Evolutionary conservation across 2,797 vertebrate genomes (phyloP).

Genomic region (Chelonia mydas): DNA sequence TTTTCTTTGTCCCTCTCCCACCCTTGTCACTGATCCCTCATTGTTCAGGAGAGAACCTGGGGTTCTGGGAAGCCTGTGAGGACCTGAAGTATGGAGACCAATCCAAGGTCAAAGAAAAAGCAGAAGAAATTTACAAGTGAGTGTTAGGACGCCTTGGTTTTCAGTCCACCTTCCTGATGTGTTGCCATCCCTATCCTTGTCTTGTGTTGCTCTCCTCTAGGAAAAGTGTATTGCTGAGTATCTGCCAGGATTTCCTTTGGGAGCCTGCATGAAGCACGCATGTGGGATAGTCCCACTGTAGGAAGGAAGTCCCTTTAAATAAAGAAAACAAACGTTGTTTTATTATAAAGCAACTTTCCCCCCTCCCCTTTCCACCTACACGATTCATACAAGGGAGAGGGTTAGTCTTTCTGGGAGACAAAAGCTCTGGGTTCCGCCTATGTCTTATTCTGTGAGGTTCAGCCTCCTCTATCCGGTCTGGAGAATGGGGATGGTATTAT

Average conservation of each 20-base stretch:
- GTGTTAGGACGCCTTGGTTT: background rate
- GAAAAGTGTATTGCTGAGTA: background rate
- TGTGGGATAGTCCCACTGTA: background rate
- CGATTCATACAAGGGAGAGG: background rate
- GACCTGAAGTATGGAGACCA: conserved; percentile 96
- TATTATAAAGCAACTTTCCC: background rate
- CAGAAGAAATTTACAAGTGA: conserved; percentile 98
- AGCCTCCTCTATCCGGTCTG: background rate
- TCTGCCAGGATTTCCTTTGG: accelerated
- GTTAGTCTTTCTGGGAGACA: background rate
- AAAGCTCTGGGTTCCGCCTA: background rate
- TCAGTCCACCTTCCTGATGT: accelerated
- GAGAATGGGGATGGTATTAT: background rate
- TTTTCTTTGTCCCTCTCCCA: background rate
- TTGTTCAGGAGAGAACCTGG: conserved; percentile 92
- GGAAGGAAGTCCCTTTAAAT: background rate
- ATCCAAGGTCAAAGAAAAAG: conserved; percentile 95
- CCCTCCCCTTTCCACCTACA: background rate
- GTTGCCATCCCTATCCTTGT: background rate
- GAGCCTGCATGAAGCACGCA: background rate
- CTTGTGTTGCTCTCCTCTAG: background rate
- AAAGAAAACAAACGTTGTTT: background rate
- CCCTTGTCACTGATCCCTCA: background rate
- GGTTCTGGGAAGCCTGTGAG: conserved; percentile 98
- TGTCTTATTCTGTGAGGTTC: background rate